A percentile compares a stretch with the other conserved stretches of the same genome.
Evolutionary conservation across 2,888 invertebrate genomes (phyloP).

Genomic region (Scaptomyza caliginosa): DNA sequence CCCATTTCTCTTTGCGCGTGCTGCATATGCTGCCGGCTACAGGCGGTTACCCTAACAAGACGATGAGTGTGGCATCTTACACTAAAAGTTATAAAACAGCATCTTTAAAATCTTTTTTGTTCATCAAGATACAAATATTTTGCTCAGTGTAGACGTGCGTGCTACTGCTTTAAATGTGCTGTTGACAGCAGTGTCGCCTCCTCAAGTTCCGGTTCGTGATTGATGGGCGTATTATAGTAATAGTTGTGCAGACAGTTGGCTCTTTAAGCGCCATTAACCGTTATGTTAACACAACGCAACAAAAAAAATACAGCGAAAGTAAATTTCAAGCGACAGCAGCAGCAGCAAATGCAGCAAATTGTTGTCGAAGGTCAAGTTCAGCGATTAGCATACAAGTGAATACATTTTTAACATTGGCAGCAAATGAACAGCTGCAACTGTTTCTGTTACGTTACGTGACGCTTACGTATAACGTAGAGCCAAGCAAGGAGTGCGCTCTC

Average conservation of each 20-base stretch:
- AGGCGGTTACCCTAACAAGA: slow-evolving; percentile 20
- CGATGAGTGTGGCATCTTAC: slow-evolving; percentile 11
- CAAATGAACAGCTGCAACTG: slow-evolving; percentile 33
- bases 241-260: slow-evolving; percentile 22
- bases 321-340: slow-evolving; percentile 15
- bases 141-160: neutral
- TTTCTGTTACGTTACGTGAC: slow-evolving; percentile 35
- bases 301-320: slow-evolving; percentile 4
- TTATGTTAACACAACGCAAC: slow-evolving; percentile 29
- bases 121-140: neutral
- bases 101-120: too few relatives aligned
- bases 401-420: neutral
- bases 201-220: slow-evolving; percentile 48
- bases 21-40: slow-evolving; percentile 14
- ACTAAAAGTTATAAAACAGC: neutral
- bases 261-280: slow-evolving; percentile 22
- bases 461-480: slow-evolving; percentile 39
- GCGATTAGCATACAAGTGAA: slow-evolving; percentile 41
- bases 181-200: slow-evolving; percentile 17
- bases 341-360: slow-evolving; percentile 20
- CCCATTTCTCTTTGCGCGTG: neutral
- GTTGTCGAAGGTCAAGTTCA: slow-evolving; percentile 76
- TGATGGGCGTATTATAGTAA: slow-evolving; percentile 47
- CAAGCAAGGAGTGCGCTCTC: slow-evolving; percentile 1
- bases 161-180: slow-evolving; percentile 29